Conservation (phyloP, 2,888 invertebrate genomes). For the Timema cristinae region DNA sequence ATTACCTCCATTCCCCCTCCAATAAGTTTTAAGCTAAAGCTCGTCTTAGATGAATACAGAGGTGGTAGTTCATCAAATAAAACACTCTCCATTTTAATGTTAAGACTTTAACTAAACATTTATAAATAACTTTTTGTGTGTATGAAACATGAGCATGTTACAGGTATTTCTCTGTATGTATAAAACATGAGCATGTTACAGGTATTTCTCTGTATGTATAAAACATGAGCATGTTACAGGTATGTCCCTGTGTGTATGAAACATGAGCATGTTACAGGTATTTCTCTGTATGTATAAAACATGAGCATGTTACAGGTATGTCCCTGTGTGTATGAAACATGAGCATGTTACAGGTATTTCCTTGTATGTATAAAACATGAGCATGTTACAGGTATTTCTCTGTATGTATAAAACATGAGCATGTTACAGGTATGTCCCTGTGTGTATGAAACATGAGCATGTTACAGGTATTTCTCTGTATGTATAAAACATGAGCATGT, state of each 20-base stretch:
- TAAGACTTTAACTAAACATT: too few relatives aligned
- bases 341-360: slow-evolving; percentile 57
- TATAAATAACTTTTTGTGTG: too few relatives aligned
- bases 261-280: slow-evolving; percentile 49
- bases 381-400: slow-evolving; percentile 58
- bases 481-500: slow-evolving; percentile 42
- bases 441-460: slow-evolving; percentile 53
- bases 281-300: slow-evolving; percentile 68
- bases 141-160: slow-evolving; percentile 27
- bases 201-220: slow-evolving; percentile 76
- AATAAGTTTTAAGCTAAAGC: too few relatives aligned
- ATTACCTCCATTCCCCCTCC: too few relatives aligned
- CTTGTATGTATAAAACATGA: slow-evolving; percentile 58
- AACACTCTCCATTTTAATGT: too few relatives aligned
- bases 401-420: slow-evolving; percentile 57
- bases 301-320: slow-evolving; percentile 53
- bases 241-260: slow-evolving; percentile 70
- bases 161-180: slow-evolving; percentile 75
- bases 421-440: slow-evolving; percentile 61
- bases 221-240: slow-evolving; percentile 48
- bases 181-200: slow-evolving; percentile 40
- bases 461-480: slow-evolving; percentile 68
- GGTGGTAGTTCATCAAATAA: too few relatives aligned
- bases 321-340: slow-evolving; percentile 63
- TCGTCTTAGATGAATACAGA: too few relatives aligned